Percentiles rank a stretch among this genome's conserved stretches.
Evolutionary conservation across 35 echinoderm and acorn worm species (phyloP).

Genomic region (Apostichopus californicus): DNA sequence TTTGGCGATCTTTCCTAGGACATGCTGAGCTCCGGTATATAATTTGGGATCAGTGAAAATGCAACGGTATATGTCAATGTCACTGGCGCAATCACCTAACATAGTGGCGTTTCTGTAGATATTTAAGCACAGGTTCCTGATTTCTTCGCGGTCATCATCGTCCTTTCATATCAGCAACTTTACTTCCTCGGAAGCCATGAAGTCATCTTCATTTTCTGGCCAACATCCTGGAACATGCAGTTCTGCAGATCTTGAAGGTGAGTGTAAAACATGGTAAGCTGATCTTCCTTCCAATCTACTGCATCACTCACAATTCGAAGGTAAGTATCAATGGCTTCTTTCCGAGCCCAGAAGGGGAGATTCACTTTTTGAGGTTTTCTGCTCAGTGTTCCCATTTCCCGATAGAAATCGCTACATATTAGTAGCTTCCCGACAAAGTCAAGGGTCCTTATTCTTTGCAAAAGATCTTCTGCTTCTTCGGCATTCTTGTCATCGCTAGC

Average conservation of each 20-base stretch:
- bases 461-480: background rate
- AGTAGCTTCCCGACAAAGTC: constrained; percentile 11
- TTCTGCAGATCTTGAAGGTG: constrained; percentile 6
- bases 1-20: constrained; percentile 7
- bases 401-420: background rate
- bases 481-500: constrained; percentile 6
- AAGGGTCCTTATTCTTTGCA: constrained; percentile 1
- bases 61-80: background rate
- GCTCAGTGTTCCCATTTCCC: constrained; percentile 4
- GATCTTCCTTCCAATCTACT: constrained; percentile 12
- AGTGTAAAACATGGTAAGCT: background rate
- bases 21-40: background rate
- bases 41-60: background rate
- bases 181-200: constrained; percentile 13
- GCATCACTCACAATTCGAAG: background rate
- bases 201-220: background rate
- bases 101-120: background rate
- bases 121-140: constrained; percentile 2
- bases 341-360: constrained; percentile 9
- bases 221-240: background rate
- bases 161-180: background rate
- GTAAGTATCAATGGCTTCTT: constrained; percentile 7
- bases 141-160: background rate
- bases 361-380: background rate
- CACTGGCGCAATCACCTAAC: background rate